Percentiles rank a stretch among this genome's conserved stretches.
Evolutionary conservation across 2,797 vertebrate genomes (phyloP).

Genomic region (Pseudomugil tenellus): DNA sequence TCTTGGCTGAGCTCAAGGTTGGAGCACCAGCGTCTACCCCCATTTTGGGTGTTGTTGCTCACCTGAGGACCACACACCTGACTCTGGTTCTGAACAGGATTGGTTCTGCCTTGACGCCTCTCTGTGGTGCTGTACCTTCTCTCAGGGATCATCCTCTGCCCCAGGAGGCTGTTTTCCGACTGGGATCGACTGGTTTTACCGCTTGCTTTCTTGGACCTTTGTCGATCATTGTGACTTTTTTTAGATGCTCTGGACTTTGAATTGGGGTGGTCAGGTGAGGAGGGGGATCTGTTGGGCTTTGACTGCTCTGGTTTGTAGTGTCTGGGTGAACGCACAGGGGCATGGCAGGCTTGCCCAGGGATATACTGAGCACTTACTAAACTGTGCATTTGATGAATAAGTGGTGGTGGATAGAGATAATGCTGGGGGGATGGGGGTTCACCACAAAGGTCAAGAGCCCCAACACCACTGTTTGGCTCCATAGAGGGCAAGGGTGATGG

Average conservation of each 20-base stretch:
- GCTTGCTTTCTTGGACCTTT: conserved; percentile 71
- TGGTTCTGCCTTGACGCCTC: conserved; percentile 60
- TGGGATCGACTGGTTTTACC: conserved; percentile 85
- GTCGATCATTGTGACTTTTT: conserved; percentile 79
- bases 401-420: conserved; percentile 64
- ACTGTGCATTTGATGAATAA: conserved; percentile 72
- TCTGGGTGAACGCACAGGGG: conserved; percentile 64
- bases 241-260: conserved; percentile 72
- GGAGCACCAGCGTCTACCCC: conserved; percentile 84
- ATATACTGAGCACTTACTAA: conserved; percentile 86
- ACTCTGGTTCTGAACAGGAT: conserved; percentile 63
- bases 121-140: conserved; percentile 86
- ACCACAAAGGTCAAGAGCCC: conserved; percentile 64
- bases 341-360: conserved; percentile 74
- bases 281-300: conserved; percentile 57
- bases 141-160: conserved; percentile 75
- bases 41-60: conserved; percentile 40
- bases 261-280: conserved; percentile 72
- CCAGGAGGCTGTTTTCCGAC: conserved; percentile 87
- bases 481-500: conserved; percentile 71
- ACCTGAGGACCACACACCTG: conserved; percentile 36
- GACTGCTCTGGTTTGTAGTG: conserved; percentile 64
- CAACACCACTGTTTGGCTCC: conserved; percentile 74
- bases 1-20: conserved; percentile 89
- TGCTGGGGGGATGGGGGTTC: conserved; percentile 73